Conservation (phyloP, 1,140 invertebrate genomes). For the Drosophila insularis region DNA sequence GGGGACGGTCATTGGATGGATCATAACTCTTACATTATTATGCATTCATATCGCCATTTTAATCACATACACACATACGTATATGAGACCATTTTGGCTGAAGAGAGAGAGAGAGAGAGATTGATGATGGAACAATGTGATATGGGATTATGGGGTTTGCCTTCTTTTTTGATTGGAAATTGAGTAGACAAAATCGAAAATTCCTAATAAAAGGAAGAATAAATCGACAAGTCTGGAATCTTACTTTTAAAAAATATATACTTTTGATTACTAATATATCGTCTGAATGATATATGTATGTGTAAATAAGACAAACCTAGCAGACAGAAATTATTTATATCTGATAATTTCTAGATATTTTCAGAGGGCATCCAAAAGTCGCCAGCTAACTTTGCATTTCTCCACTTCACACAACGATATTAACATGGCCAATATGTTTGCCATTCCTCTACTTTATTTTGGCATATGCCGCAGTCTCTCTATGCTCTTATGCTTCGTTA, state of each 20-base stretch:
- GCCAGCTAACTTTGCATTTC: neutral
- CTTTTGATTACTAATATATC: neutral
- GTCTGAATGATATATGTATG: too few relatives aligned
- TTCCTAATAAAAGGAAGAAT: constrained; percentile 18
- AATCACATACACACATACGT: constrained; percentile 63
- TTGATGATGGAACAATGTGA: constrained; percentile 11
- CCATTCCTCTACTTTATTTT: constrained; percentile 30
- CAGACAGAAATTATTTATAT: too few relatives aligned
- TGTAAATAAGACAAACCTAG: too few relatives aligned
- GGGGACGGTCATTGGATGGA: constrained; percentile 26
- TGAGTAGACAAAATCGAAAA: constrained; percentile 16
- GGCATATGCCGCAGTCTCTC: constrained; percentile 45
- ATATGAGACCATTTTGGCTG: neutral
- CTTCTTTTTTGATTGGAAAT: constrained; percentile 44
- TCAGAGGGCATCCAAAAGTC: neutral
- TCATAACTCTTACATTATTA: constrained; percentile 76
- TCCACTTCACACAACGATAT: neutral
- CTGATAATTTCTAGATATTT: too few relatives aligned
- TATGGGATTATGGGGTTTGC: constrained; percentile 54
- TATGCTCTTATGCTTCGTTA: neutral
- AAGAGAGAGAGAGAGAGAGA: neutral
- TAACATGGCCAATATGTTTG: constrained; percentile 42
- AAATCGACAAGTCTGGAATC: neutral
- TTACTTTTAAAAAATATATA: neutral
- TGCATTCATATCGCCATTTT: constrained; percentile 79